Conservation (phyloP, 2,797 vertebrate genomes). For the Hypotaenidia philippensis region DNA sequence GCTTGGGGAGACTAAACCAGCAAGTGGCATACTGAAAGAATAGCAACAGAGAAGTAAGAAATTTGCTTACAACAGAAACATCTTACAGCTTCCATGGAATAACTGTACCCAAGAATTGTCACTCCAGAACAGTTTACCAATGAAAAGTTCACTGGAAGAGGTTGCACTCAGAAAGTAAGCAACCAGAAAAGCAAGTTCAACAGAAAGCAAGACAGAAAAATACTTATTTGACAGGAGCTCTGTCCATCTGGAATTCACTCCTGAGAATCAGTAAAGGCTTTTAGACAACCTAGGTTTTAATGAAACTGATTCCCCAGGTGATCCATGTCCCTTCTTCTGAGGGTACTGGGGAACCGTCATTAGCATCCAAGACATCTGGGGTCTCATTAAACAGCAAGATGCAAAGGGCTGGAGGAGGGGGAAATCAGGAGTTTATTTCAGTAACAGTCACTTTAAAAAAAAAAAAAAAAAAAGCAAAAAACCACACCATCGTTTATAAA, state of each 20-base stretch:
- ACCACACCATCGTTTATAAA: slow-evolving; percentile 36
- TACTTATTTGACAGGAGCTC: not conserved
- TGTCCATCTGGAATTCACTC: not conserved
- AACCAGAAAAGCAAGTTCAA: not conserved
- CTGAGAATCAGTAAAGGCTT: not conserved
- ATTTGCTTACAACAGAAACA: not conserved
- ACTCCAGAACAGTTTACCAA: not conserved
- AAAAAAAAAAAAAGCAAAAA: not conserved
- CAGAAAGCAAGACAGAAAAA: not conserved
- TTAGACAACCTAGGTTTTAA: not conserved
- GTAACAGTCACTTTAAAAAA: slow-evolving; percentile 39
- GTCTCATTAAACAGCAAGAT: slow-evolving; percentile 50
- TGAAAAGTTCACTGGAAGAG: not conserved
- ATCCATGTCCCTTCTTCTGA: not conserved
- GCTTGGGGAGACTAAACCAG: not conserved
- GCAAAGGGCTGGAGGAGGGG: not conserved
- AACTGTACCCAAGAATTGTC: not conserved
- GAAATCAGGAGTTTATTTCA: slow-evolving; percentile 62
- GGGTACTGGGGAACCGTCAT: not conserved
- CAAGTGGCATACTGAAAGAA: not conserved
- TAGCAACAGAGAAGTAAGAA: not conserved
- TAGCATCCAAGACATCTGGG: slow-evolving; percentile 55
- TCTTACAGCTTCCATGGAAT: not conserved
- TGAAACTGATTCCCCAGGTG: not conserved
- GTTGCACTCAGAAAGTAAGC: not conserved